Base-by-base conservation (phyloP, 2,113 vertebrate species). In the Takifugu flavidus region DNA sequence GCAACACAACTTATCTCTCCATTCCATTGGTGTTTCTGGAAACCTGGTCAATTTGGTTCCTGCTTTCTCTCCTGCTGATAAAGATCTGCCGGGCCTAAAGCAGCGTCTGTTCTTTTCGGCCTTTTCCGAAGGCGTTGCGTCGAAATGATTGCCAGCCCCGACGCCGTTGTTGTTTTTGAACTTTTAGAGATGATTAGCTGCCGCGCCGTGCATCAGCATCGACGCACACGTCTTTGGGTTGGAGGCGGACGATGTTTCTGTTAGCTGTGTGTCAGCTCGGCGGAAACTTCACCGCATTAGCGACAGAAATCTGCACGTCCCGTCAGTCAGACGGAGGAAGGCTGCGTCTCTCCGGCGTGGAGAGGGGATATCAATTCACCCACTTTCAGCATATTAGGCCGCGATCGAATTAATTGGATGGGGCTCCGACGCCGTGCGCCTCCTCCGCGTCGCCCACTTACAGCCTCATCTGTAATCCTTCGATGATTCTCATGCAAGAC, bases 271-370 rank as follows among this genome's bases (percentile, higher is more conserved):
- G 50, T 13, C 51, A 62, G 49, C 63, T 74, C 72, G 65, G 49
- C 82, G 73, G 76, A 43, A 71, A 75, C 70, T 70, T 85, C 88
- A 90, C 87, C 64, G 53, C 57, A 80, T 91, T 85, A 80, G 65
- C 81, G 75, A 78, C 62, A 82, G 14, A 78, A 77, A 58, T 72
- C 42, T 45, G 49, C 82, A 72, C 70, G 45, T 79, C 82, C 76
- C 70, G 84, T 82, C 78, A 69, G 67, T 76, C 70, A 70, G 75
- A 47, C 1, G 15, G 49, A 42, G 58, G 28, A 15, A 44, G 71
- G 56, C 62, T 42, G 13, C 45, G 54, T 25, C 58, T 39, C 1
- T 55, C 66, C 45, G 14, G 20, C 51, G 49, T 71, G 65, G 64
- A 53, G 54, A 53, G 52, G 73, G 52, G 73, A 49, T 79, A 82